A percentile compares a stretch with the other conserved stretches of the same genome.
These are phyloP conservation scores for Trachelus troglodyta DNA, from an alignment of 2,888 invertebrate genomes.

Conservation along the genomic window DNA sequence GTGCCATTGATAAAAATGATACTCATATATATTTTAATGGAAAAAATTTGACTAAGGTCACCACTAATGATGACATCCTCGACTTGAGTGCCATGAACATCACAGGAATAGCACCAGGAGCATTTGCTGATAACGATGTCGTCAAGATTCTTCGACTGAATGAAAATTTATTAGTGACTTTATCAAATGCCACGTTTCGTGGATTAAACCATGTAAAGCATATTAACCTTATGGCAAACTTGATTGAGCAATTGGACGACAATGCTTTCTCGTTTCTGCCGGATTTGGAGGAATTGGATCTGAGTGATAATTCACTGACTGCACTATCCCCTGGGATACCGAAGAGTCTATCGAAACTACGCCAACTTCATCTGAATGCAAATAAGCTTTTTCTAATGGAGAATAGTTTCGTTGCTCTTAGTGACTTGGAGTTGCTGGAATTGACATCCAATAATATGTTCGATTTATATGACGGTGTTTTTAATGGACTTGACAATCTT, in stretches of 20 bases:
- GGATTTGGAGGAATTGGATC: not conserved
- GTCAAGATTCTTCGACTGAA: not conserved
- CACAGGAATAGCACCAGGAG: not conserved
- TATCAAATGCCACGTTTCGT: not conserved
- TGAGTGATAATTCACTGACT: not conserved
- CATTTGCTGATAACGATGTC: not conserved
- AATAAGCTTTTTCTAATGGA: not conserved
- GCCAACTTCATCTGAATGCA: not conserved
- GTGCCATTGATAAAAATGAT: not conserved
- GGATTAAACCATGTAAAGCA: not conserved
- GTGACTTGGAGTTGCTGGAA: not conserved
- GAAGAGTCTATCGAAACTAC: not conserved
- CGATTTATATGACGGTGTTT: not conserved
- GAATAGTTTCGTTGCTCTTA: not conserved
- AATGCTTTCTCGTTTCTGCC: not conserved
- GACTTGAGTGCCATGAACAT: not conserved
- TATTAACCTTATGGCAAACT: not conserved
- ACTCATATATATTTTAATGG: not conserved
- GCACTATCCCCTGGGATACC: not conserved
- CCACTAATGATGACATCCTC: not conserved
- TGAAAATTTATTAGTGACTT: not conserved
- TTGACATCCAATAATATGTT: not conserved
- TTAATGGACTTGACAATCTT: not conserved
- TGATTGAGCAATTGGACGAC: not conserved
- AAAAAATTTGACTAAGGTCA: constrained; percentile 1